phyloP scores from a whole-genome alignment of 2,888 invertebrate species.

The Euplagia quadripunctaria region DNA sequence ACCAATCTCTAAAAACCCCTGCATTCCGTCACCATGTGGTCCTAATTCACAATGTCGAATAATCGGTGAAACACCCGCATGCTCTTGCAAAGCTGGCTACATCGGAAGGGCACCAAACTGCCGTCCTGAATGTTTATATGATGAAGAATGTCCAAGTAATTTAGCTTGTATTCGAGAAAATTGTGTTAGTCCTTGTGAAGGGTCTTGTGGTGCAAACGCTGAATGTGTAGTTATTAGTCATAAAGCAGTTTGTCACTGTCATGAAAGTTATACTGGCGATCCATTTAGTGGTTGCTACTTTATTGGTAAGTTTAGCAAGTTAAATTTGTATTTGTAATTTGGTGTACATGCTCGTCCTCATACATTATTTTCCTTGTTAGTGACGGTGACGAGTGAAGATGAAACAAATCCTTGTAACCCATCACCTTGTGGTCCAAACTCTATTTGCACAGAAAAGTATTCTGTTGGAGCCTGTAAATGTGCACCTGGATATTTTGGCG shows the following conservation, averaged over 20 bases:
- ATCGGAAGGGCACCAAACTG: constrained; percentile 95
- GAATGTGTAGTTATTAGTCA: constrained; percentile 94
- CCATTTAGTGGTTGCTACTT: constrained; percentile 92
- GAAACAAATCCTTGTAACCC: constrained; percentile 93
- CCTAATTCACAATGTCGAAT: constrained; percentile 94
- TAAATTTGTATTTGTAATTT: neutral
- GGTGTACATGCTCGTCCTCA: neutral
- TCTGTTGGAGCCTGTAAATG: constrained; percentile 95
- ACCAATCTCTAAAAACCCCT: constrained; percentile 90
- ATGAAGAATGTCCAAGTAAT: constrained; percentile 94
- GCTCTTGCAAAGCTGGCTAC: constrained; percentile 93
- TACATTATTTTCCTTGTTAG: constrained; percentile 64
- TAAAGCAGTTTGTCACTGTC: constrained; percentile 94
- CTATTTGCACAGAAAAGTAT: constrained; percentile 93
- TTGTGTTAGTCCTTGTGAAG: constrained; percentile 94
- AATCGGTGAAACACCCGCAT: constrained; percentile 92
- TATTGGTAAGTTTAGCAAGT: constrained; percentile 69
- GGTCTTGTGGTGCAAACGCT: constrained; percentile 93
- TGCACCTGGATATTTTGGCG: constrained; percentile 93
- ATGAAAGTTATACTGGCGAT: constrained; percentile 93
- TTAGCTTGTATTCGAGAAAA: constrained; percentile 94
- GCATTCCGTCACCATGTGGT: constrained; percentile 94
- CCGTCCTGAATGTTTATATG: constrained; percentile 94
- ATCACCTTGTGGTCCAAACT: constrained; percentile 95
- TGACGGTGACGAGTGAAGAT: constrained; percentile 88